These are phyloP conservation scores for Lochmaea crataegi DNA, from an alignment of 2,888 invertebrate genomes.

Conservation along the genomic window DNA sequence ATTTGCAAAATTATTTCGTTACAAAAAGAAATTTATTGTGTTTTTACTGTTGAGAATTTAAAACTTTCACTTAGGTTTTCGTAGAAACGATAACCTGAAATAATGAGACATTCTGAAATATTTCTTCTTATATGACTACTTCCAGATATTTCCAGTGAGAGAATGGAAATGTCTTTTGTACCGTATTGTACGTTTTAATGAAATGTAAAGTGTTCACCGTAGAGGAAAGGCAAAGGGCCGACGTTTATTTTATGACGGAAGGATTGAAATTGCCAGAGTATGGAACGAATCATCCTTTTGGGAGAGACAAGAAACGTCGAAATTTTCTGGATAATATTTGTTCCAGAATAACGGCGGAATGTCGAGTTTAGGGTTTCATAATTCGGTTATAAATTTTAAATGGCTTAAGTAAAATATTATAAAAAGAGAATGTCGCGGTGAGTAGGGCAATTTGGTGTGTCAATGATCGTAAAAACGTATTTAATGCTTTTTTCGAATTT, in stretches of 20 bases:
- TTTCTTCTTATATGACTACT: not conserved
- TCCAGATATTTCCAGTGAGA: slow-evolving; percentile 7
- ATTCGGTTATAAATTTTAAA: slow-evolving; percentile 28
- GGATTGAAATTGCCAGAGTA: slow-evolving; percentile 54
- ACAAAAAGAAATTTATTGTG: too few relatives aligned
- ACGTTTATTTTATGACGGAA: slow-evolving; percentile 59
- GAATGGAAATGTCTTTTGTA: slow-evolving; percentile 19
- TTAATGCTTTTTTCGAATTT: not conserved
- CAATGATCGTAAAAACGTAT: not conserved
- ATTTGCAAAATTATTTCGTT: too few relatives aligned
- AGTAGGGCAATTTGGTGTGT: not conserved
- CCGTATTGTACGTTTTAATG: slow-evolving; percentile 50
- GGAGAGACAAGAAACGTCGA: slow-evolving; percentile 36
- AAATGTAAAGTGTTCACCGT: slow-evolving; percentile 60
- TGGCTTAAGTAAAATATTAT: slow-evolving; percentile 18
- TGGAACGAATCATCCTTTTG: slow-evolving; percentile 54
- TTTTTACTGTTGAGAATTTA: too few relatives aligned
- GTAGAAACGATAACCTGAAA: not conserved
- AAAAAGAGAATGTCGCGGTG: not conserved
- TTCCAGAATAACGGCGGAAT: slow-evolving; percentile 15
- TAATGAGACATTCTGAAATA: slow-evolving; percentile 7
- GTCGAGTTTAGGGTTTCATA: slow-evolving; percentile 16
- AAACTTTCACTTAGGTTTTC: not conserved
- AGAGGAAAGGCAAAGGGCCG: slow-evolving; percentile 47
- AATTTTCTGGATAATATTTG: slow-evolving; percentile 34